These are phyloP conservation scores for Anomalospiza imberbis DNA, from an alignment of 2,797 vertebrate species.

Conservation along the genomic window DNA sequence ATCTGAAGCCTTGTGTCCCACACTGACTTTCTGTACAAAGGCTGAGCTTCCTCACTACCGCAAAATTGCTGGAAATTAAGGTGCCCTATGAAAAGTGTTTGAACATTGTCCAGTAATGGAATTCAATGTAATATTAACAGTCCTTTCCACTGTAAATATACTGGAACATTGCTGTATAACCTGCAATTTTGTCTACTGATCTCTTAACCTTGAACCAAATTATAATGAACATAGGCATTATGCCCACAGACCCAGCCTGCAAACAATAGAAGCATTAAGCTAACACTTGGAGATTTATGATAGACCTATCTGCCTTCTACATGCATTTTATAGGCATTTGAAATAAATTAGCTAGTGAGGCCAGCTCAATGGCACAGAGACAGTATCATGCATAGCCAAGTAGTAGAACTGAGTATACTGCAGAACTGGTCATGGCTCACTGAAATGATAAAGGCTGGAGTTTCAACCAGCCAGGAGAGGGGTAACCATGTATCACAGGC, in stretches of 20 bases:
- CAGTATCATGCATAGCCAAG: neutral
- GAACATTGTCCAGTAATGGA: neutral
- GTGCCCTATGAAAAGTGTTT: neutral
- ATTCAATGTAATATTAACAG: neutral
- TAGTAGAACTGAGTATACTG: neutral
- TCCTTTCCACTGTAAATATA: conserved; percentile 4
- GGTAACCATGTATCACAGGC: neutral
- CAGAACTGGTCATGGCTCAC: neutral
- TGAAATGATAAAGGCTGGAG: neutral
- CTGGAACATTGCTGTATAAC: neutral
- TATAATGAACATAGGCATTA: conserved; percentile 3
- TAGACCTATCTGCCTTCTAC: conserved; percentile 60
- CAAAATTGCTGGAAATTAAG: neutral
- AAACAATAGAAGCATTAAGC: conserved; percentile 44
- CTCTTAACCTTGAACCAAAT: neutral
- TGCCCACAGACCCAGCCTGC: neutral
- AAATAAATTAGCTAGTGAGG: conserved; percentile 60
- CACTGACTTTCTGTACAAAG: neutral
- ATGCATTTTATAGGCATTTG: conserved; percentile 58
- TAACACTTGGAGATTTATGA: conserved; percentile 64
- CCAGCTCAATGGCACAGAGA: neutral
- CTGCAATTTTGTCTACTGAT: neutral
- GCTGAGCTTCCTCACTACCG: neutral
- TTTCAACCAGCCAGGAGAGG: neutral
- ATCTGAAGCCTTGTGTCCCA: neutral